These are phyloP conservation scores for Eupithecia dodoneata DNA, from an alignment of 2,888 invertebrate species.

Conservation along the genomic window DNA sequence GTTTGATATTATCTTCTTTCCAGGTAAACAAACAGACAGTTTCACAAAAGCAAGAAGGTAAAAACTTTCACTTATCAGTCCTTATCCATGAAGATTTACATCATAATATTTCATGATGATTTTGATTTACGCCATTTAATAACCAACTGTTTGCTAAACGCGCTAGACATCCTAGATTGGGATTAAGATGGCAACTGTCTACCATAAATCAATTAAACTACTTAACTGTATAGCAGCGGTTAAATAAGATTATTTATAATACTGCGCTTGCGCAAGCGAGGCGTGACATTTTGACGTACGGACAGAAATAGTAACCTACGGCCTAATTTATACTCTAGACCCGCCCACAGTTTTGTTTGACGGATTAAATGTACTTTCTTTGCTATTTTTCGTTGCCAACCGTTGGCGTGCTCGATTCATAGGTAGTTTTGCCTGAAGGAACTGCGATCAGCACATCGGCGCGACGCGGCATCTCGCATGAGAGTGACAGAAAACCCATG, in stretches of 20 bases:
- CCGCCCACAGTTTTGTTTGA: conserved; percentile 36
- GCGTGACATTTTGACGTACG: conserved; percentile 77
- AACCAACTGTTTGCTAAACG: not conserved
- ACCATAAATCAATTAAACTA: conserved; percentile 32
- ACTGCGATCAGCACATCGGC: not conserved
- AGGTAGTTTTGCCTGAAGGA: not conserved
- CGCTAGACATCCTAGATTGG: not conserved
- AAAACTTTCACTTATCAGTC: not conserved
- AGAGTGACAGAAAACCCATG: not conserved
- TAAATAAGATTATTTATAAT: conserved; percentile 58
- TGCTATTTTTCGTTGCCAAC: not conserved
- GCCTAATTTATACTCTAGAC: conserved; percentile 50
- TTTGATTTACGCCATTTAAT: not conserved
- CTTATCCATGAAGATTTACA: not conserved
- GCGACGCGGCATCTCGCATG: not conserved
- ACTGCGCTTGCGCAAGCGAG: conserved; percentile 70
- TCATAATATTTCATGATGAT: not conserved
- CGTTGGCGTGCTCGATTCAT: not conserved
- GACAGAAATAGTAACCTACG: conserved; percentile 75
- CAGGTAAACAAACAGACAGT: conserved; percentile 36
- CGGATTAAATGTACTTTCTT: not conserved
- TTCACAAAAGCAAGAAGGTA: conserved; percentile 12
- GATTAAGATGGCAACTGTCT: conserved; percentile 8
- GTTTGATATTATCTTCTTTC: conserved; percentile 27
- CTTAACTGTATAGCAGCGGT: conserved; percentile 37